Conservation (phyloP, 37 sponge, comb jelly and placozoan species). For the Axinella damicornis region DNA sequence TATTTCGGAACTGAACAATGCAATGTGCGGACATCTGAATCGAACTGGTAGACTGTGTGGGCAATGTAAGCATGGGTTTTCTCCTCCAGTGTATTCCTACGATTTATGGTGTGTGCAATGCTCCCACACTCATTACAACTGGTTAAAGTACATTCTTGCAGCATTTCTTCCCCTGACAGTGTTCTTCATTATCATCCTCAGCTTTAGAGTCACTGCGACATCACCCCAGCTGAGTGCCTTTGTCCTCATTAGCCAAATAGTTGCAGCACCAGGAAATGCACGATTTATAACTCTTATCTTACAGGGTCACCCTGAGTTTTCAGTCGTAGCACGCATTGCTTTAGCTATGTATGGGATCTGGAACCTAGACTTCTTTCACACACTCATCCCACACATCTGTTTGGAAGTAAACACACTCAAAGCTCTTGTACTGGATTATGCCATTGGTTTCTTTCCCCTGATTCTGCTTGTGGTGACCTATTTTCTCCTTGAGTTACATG, state of each 20-base stretch:
- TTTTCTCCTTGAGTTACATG: slow-evolving; percentile 17
- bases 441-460: slow-evolving; percentile 27
- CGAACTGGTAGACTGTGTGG: slow-evolving; percentile 39
- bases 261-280: background rate
- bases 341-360: background rate
- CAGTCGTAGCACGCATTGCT: background rate
- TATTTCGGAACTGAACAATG: background rate
- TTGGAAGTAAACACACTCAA: background rate
- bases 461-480: background rate
- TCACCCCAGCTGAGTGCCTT: slow-evolving; percentile 14
- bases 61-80: slow-evolving; percentile 21
- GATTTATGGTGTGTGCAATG: slow-evolving; percentile 20
- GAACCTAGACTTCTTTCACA: background rate
- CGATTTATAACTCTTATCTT: background rate
- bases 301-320: background rate
- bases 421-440: background rate
- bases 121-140: background rate
- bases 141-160: background rate
- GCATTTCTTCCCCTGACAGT: slow-evolving; percentile 48
- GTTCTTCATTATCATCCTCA: slow-evolving; percentile 15
- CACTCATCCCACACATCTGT: background rate
- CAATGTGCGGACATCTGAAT: slow-evolving; percentile 1
- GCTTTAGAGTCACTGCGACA: slow-evolving; percentile 8
- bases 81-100: slow-evolving; percentile 39
- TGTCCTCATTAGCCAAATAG: background rate